These are phyloP conservation scores for Lasioglossum lativentre DNA, from an alignment of 2,888 invertebrate species.

Conservation along the genomic window DNA sequence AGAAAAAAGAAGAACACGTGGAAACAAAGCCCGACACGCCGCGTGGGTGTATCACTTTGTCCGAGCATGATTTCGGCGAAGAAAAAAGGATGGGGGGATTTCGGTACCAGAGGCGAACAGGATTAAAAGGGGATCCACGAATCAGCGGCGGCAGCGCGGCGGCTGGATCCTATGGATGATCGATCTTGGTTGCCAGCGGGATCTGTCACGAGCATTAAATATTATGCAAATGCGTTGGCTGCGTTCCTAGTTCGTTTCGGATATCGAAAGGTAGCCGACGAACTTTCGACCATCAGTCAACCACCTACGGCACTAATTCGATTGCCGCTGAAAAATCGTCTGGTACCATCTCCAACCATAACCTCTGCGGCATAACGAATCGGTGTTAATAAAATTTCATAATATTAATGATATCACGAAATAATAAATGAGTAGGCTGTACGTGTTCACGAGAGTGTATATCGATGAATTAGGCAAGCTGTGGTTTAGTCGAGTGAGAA, in stretches of 20 bases:
- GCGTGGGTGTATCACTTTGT: slow-evolving; percentile 60
- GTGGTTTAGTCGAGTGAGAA: no score
- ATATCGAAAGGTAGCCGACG: slow-evolving; percentile 49
- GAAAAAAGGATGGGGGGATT: not conserved
- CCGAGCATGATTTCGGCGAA: slow-evolving; percentile 44
- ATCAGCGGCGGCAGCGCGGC: slow-evolving; percentile 44
- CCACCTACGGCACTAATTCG: slow-evolving; percentile 26
- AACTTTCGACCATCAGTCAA: slow-evolving; percentile 52
- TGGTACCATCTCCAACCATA: no score
- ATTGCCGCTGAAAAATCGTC: slow-evolving; percentile 32
- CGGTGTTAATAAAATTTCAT: not conserved
- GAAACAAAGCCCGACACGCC: slow-evolving; percentile 42
- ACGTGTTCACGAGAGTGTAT: no score
- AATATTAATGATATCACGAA: not conserved
- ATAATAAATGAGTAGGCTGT: not conserved
- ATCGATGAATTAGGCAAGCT: no score
- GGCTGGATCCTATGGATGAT: slow-evolving; percentile 47
- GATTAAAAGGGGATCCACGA: slow-evolving; percentile 51
- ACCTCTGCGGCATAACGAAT: not conserved
- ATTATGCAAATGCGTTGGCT: slow-evolving; percentile 63
- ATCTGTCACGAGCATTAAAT: slow-evolving; percentile 64
- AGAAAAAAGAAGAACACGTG: no score
- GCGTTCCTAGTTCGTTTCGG: slow-evolving; percentile 42
- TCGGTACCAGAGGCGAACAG: slow-evolving; percentile 17
- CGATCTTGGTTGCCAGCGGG: slow-evolving; percentile 62